Percentiles rank a stretch among this genome's conserved stretches.
Evolutionary conservation across 2,113 vertebrate genomes (phyloP).

Genomic region (Azemiops feae): DNA sequence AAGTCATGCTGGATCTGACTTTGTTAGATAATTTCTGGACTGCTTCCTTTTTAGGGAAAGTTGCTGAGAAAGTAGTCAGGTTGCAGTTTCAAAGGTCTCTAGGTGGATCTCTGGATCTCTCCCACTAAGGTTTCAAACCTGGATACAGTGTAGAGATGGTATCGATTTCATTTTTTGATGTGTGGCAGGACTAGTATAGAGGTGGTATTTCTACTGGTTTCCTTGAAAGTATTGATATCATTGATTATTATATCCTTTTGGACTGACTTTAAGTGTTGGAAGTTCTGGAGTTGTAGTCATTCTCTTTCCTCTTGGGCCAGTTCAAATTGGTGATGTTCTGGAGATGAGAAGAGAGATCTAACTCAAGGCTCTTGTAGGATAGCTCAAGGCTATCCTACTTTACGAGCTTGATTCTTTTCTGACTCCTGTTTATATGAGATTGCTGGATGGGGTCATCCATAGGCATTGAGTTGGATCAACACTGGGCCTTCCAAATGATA

Average conservation of each 20-base stretch:
- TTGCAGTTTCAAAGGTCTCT: neutral
- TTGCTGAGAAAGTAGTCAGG: neutral
- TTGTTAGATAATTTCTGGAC: neutral
- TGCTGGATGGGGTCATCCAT: neutral
- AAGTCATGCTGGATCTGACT: neutral
- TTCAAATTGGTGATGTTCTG: neutral
- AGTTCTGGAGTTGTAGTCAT: neutral
- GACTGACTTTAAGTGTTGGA: neutral
- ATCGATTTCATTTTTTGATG: neutral
- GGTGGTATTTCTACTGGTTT: neutral
- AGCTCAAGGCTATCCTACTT: neutral
- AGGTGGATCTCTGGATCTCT: neutral
- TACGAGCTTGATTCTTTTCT: neutral
- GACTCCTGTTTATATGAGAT: neutral
- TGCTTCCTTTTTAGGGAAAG: neutral
- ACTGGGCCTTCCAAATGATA: neutral
- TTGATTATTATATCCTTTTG: neutral
- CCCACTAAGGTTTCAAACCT: neutral
- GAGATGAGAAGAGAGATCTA: neutral
- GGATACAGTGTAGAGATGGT: neutral
- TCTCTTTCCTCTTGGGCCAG: neutral
- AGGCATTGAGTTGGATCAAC: neutral
- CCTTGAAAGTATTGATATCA: neutral
- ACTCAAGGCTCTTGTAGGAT: neutral
- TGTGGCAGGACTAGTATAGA: neutral